Evolutionary conservation across 2,797 vertebrate species (phyloP).

Genomic region (Coregonus suidteri): DNA sequence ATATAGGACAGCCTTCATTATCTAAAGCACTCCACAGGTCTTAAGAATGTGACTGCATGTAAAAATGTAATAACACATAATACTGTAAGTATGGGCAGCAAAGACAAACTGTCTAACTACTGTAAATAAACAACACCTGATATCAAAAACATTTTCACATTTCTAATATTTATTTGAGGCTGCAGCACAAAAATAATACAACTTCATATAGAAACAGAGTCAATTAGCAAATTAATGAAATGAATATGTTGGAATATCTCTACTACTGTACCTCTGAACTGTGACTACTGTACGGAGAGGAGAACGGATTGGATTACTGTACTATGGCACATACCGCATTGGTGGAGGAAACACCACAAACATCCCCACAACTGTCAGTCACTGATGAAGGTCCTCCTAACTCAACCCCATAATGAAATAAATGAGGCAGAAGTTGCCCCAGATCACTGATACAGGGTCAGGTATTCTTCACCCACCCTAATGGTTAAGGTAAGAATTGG

Average conservation of each 20-base stretch:
- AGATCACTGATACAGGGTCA: not conserved
- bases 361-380: conserved; percentile 16
- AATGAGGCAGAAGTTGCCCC: no score
- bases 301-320: conserved; percentile 38
- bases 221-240: conserved; percentile 48
- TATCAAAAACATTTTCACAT: conserved; percentile 17
- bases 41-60: not conserved
- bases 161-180: conserved; percentile 71
- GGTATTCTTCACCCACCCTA: not conserved
- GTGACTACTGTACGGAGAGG: conserved; percentile 27
- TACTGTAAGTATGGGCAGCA: conserved; percentile 3
- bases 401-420: conserved; percentile 13
- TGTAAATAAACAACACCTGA: not conserved
- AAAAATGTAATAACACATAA: not conserved
- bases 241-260: conserved; percentile 5
- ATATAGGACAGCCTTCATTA: not conserved
- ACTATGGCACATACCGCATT: conserved; percentile 55
- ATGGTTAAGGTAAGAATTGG: not conserved
- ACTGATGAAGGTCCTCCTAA: conserved; percentile 23
- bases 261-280: conserved; percentile 44
- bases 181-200: conserved; percentile 60
- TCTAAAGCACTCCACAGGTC: not conserved
- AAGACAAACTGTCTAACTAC: not conserved
- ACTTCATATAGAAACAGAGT: conserved; percentile 8
- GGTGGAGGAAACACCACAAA: conserved; percentile 31